A percentile compares a stretch with the other conserved stretches of the same genome.
These are phyloP conservation scores for Agrotis clavis DNA, from an alignment of 2,888 invertebrate species.

Conservation along the genomic window DNA sequence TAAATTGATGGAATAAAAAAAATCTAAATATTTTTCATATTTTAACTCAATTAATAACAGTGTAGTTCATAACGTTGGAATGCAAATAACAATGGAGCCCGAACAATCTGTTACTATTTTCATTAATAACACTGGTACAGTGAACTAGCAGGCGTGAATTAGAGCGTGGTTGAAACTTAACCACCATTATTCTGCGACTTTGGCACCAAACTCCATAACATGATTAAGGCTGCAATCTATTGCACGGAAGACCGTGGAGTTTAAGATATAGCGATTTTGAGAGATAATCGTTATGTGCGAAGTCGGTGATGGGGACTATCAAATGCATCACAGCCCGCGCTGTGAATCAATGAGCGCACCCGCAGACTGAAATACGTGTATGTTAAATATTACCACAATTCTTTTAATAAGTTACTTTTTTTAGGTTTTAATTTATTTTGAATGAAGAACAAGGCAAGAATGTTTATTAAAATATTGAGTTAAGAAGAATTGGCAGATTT, in stretches of 20 bases:
- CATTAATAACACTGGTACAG: constrained; percentile 74
- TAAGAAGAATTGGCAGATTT: no score
- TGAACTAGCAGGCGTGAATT: constrained; percentile 74
- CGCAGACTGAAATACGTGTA: no score
- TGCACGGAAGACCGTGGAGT: constrained; percentile 20
- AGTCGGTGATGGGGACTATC: no score
- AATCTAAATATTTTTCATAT: constrained; percentile 25
- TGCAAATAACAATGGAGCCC: constrained; percentile 56
- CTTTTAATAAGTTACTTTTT: no score
- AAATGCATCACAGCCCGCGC: no score
- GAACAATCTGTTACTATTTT: constrained; percentile 70
- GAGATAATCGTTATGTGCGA: no score
- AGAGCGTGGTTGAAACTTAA: constrained; percentile 77
- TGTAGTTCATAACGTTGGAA: constrained; percentile 36
- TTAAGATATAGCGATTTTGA: constrained; percentile 39
- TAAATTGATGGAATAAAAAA: constrained; percentile 14
- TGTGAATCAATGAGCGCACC: no score
- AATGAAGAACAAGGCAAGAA: no score
- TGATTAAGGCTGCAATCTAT: constrained; percentile 69
- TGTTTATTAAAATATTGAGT: no score
- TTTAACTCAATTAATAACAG: constrained; percentile 27
- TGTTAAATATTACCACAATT: no score
- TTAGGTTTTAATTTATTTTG: no score
- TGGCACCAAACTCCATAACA: constrained; percentile 79
- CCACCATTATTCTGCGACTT: constrained; percentile 78